A percentile compares a stretch with the other conserved stretches of the same genome.
Conservation (phyloP, 2,797 vertebrate species). For the Stomatorhinus walkeri region DNA sequence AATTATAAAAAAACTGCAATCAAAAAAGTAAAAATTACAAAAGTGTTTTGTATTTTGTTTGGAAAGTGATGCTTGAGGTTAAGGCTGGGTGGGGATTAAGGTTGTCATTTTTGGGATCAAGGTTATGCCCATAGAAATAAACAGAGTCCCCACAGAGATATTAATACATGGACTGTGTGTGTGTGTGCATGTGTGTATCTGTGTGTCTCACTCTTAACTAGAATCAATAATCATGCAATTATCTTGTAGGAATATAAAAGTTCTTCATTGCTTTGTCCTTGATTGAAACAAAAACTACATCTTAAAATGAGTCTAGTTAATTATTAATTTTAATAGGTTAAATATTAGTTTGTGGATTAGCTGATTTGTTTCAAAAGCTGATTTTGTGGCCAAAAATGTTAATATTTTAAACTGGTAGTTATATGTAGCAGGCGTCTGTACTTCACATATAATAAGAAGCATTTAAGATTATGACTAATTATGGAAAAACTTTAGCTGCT, state of each 20-base stretch:
- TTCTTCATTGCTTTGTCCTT: background rate
- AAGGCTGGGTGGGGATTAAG: background rate
- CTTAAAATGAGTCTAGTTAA: background rate
- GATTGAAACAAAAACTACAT: background rate
- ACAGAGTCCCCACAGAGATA: background rate
- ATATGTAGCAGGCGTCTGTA: background rate
- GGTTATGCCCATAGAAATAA: background rate
- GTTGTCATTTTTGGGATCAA: background rate
- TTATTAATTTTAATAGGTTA: background rate
- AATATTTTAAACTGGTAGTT: background rate
- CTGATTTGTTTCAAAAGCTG: background rate
- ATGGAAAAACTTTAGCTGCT: background rate
- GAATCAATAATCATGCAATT: background rate
- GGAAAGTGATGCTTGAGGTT: background rate
- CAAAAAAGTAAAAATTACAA: background rate
- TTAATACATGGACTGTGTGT: background rate
- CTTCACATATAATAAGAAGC: background rate
- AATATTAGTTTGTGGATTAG: background rate
- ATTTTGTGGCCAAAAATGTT: background rate
- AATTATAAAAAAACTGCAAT: background rate
- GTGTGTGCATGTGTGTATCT: background rate
- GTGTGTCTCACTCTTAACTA: background rate
- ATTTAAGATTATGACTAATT: background rate
- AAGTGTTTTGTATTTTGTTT: background rate
- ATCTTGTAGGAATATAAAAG: background rate